Base-by-base conservation (phyloP, 1,140 invertebrate species). In the Drosophila micromelanica region DNA sequence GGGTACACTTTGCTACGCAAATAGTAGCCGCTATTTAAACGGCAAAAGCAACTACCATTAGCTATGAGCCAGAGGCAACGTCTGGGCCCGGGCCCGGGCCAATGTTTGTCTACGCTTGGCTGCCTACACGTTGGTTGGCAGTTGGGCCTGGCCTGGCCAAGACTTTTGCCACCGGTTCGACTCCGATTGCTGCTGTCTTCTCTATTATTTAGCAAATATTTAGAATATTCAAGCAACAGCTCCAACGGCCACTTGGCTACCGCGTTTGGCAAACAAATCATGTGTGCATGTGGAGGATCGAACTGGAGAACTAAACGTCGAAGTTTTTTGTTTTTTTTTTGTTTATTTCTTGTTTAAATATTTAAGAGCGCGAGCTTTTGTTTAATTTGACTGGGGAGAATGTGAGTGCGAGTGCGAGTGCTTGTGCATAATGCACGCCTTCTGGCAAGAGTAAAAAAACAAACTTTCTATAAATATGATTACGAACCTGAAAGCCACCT, bases 161-260 rank as follows among this genome's bases (percentile, higher is more conserved):
- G 67, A 51, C 67, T 71, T 54, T 55, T 56, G 68, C 48, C 56
- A 35, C 9, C 37, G 49, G 64, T 52, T 68, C 46, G 71, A 56
- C 71, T 69, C 56, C 64, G 70, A 60, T 73, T 68, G 63, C 54
- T 43, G 64, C 51, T 70, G 78, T 73, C 79, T 76, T 77, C 51
- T 78, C 84, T 89, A 89, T 89, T 89, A 89, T 89, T 89, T 89
- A 89, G 84, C 84, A 89, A 89, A 89, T 89, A 89, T 89, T 89
- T 89, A 89, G 84, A 89, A 89, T 86, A 86, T 89, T 89, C 84
- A 76, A 87, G 74, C 57, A 87, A 60, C 67, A 80, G 80, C 80
- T 70, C 30, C 52, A 71, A 80, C 72, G 43, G 61, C 65, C 78
- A 87, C 84, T 89, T 89, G 84, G 84, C 84, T 89, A 89, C 84